Percentiles rank a stretch among this genome's conserved stretches.
Evolutionary conservation across 2,888 invertebrate genomes (phyloP).

Genomic region (Meiosimyza decipiens): DNA sequence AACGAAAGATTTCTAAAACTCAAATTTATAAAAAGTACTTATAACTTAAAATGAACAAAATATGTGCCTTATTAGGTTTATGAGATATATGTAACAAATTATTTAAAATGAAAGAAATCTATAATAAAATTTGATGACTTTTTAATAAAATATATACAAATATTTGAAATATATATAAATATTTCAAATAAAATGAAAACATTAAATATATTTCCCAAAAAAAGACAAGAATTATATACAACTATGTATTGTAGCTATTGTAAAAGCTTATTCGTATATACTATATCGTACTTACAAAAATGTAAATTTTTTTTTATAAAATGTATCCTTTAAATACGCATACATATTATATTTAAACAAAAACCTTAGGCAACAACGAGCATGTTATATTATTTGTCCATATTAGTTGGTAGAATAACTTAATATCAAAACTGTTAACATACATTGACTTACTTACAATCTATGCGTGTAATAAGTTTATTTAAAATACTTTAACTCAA

Average conservation of each 20-base stretch:
- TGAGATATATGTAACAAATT: slow-evolving; percentile 37
- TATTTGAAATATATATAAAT: no score
- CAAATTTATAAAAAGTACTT: neutral
- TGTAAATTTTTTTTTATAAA: slow-evolving; percentile 25
- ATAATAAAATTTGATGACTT: slow-evolving; percentile 16
- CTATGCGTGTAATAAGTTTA: neutral
- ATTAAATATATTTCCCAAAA: neutral
- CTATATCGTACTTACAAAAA: slow-evolving; percentile 6
- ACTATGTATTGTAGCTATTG: neutral
- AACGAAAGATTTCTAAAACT: neutral
- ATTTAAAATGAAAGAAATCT: slow-evolving; percentile 14
- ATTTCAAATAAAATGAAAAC: neutral
- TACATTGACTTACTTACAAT: neutral
- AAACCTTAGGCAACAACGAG: neutral
- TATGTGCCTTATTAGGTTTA: slow-evolving; percentile 66
- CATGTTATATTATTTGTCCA: slow-evolving; percentile 32
- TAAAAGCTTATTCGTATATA: neutral
- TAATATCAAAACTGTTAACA: no score
- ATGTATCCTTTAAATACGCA: no score
- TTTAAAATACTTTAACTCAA: slow-evolving; percentile 15
- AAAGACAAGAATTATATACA: neutral
- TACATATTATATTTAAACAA: no score
- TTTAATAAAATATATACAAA: slow-evolving; percentile 16
- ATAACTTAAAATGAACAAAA: neutral
- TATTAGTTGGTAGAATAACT: slow-evolving; percentile 26